These are phyloP conservation scores for Tyto alba DNA, from an alignment of 2,113 vertebrate genomes.

Conservation along the genomic window DNA sequence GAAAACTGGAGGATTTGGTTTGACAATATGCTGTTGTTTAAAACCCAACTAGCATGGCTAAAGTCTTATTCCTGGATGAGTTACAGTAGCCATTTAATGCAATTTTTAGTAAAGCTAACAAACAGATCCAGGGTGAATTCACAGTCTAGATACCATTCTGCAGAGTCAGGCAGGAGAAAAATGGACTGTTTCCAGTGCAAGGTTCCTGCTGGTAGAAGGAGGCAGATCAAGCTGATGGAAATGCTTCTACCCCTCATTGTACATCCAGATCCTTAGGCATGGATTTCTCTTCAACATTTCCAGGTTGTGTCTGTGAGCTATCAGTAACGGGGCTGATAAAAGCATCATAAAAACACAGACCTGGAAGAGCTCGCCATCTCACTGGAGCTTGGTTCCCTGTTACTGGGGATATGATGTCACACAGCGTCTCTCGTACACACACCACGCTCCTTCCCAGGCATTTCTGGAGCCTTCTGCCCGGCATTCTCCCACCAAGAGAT, in stretches of 20 bases:
- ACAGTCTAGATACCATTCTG: background rate
- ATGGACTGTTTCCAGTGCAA: background rate
- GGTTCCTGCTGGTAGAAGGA: background rate
- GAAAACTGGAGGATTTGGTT: background rate
- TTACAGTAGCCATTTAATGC: background rate
- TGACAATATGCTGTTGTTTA: background rate
- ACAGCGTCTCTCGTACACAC: background rate
- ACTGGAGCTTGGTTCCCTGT: rapidly evolving
- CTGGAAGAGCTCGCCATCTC: background rate
- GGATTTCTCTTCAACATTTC: background rate
- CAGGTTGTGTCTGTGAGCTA: background rate
- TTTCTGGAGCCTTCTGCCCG: background rate
- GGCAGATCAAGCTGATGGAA: background rate
- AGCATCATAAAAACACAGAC: background rate
- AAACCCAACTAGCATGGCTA: background rate
- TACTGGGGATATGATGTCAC: background rate
- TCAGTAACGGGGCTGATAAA: background rate
- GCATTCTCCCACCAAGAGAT: background rate
- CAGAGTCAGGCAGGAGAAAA: background rate
- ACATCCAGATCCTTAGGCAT: background rate
- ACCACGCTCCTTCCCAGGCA: background rate
- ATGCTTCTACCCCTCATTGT: rapidly evolving
- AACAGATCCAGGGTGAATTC: background rate
- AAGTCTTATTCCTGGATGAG: background rate
- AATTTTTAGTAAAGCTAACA: background rate